Base-by-base conservation (phyloP, 2,113 vertebrate genomes). In the Onychostruthus taczanowskii region DNA sequence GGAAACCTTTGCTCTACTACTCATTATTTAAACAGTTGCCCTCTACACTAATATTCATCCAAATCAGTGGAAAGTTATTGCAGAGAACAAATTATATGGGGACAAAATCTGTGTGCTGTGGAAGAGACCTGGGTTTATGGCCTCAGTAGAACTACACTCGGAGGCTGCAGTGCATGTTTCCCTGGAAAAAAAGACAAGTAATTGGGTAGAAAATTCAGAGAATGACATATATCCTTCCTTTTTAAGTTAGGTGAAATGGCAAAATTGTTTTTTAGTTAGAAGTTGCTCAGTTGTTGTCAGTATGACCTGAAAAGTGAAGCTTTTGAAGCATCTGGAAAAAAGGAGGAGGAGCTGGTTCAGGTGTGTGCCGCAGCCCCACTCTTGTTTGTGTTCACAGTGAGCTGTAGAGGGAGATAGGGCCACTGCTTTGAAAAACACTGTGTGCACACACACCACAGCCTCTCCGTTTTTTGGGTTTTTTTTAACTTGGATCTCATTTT, bases 91-190 rank as follows among this genome's bases (percentile, higher is more conserved):
- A 49, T 73, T 66, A 67, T 37, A 17, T 6, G 2, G 9, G 14
- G 9, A 39, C 61, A 63, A 63, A 84, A 91, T 16, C 20, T 41
- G 7, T 53, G 0, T 55, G 30, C 33, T 75, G 30, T 53, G 28
- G 28, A 20, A 75, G 43, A 73, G 20, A 44, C 30, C 5, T 18
- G 7, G 11, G 22, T 43, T 76, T 47, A 47, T 28, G 23, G 10
- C 31, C 39, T 91, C 18, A 55, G 20, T 37, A 69, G n/a, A 22
- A 11, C 22, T n/a, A 6, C 6, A 14, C 27, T 47, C 10, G 7
- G 55, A 86, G n/a, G n/a, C 86, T 61, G 28, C 22, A n/a, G 10
- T 15, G 8, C 0, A 0, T 68, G 13, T 50, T 90, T 37, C 13
- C 8, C 15, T 83, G 46, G 50, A 35, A 69, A 84, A 84, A 37